These are phyloP conservation scores for Drosophila kanapiae DNA, from an alignment of 1,140 invertebrate species.

Conservation along the genomic window DNA sequence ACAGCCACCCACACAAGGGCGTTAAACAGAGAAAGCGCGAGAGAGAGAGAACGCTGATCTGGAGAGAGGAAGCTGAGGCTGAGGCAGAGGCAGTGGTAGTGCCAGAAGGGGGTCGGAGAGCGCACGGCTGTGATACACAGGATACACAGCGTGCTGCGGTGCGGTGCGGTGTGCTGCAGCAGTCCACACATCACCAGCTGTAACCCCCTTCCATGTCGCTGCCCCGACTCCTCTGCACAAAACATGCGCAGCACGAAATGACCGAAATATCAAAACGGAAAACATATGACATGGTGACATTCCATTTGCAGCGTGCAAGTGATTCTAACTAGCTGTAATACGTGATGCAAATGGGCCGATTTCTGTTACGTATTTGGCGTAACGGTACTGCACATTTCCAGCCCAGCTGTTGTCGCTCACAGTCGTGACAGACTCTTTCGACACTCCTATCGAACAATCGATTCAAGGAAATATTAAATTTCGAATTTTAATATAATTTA, in stretches of 20 bases:
- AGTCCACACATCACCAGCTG: slow-evolving; percentile 24
- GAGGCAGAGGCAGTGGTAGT: not conserved
- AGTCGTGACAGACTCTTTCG: not conserved
- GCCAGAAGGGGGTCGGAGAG: not conserved
- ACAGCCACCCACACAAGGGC: slow-evolving; percentile 27
- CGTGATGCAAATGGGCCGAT: not conserved
- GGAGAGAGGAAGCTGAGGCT: not conserved
- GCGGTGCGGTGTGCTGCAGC: not conserved
- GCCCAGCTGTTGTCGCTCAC: not conserved
- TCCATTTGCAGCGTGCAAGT: slow-evolving; percentile 9
- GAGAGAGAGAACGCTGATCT: not conserved
- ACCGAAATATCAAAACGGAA: slow-evolving; percentile 17
- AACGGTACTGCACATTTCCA: not conserved
- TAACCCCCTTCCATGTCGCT: slow-evolving; percentile 4
- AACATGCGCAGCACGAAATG: slow-evolving; percentile 41
- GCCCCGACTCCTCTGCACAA: slow-evolving; percentile 26
- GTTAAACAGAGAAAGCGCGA: slow-evolving; percentile 1
- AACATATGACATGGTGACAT: slow-evolving; percentile 43
- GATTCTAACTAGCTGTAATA: not conserved
- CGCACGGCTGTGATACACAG: slow-evolving; percentile 1
- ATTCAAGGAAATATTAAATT: no score
- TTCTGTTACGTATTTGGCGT: not conserved
- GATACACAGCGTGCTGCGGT: slow-evolving; percentile 25
- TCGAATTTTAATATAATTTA: no score
- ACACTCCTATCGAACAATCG: no score